Conservation (phyloP, 2,797 vertebrate genomes). For the Anabacerthia variegaticeps region DNA sequence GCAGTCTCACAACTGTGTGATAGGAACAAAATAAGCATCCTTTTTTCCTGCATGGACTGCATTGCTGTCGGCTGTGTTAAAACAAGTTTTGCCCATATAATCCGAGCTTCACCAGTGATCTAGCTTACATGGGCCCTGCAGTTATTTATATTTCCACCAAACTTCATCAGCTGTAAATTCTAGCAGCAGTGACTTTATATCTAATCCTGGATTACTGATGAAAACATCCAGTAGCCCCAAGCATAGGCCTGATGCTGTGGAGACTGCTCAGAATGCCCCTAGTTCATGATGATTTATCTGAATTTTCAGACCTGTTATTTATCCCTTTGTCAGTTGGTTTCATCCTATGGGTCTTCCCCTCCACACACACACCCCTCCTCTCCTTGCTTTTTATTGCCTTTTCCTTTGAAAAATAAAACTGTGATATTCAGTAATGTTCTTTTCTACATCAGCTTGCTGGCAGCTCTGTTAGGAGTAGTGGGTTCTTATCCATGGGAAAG, state of each 20-base stretch:
- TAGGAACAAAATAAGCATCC: neutral
- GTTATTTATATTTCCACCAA: slow-evolving; percentile 21
- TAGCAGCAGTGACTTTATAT: neutral
- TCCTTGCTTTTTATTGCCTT: neutral
- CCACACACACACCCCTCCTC: too few relatives aligned
- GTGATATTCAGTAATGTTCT: neutral
- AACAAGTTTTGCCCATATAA: neutral
- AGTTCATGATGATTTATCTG: neutral
- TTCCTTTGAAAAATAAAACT: neutral
- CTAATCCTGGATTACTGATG: neutral
- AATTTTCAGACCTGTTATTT: neutral
- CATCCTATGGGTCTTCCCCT: neutral
- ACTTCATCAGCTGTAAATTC: slow-evolving; percentile 15
- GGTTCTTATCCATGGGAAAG: neutral
- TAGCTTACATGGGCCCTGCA: neutral
- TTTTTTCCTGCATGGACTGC: neutral
- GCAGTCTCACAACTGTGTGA: neutral
- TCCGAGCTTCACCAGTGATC: neutral
- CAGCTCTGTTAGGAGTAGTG: neutral
- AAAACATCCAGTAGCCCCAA: neutral
- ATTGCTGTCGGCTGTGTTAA: neutral
- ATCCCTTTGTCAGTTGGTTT: neutral
- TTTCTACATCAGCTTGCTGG: neutral
- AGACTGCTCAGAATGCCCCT: neutral
- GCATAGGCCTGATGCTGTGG: neutral